Conservation (phyloP, 2,113 vertebrate genomes). For the Sylvietta virens region DNA sequence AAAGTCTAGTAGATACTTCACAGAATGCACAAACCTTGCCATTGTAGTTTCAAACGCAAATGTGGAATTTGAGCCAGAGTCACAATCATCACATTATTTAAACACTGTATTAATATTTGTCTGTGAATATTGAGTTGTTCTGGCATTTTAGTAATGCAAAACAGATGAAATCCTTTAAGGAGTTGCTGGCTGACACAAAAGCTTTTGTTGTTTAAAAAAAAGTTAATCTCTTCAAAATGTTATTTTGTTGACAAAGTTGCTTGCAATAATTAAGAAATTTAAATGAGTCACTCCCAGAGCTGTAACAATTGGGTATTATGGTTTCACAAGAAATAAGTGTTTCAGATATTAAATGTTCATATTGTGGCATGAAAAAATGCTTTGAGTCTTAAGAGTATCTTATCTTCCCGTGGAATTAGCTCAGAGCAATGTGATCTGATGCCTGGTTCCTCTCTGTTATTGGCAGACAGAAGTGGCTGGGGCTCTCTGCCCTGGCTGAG, state of each 20-base stretch:
- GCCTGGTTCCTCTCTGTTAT: not conserved
- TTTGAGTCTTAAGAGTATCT: slow-evolving; percentile 52
- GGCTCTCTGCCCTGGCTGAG: not conserved
- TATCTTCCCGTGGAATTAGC: slow-evolving; percentile 56
- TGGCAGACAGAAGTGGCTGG: not conserved
- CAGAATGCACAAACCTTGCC: not conserved
- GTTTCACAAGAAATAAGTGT: slow-evolving; percentile 66
- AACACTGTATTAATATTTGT: slow-evolving; percentile 61
- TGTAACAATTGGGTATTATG: slow-evolving; percentile 61
- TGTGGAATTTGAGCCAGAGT: not conserved
- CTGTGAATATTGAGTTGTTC: slow-evolving; percentile 40
- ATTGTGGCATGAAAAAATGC: slow-evolving; percentile 34
- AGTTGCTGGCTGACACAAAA: slow-evolving; percentile 38
- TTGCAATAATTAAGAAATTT: slow-evolving; percentile 67
- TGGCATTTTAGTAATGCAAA: slow-evolving; percentile 47
- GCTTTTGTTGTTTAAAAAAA: slow-evolving; percentile 35
- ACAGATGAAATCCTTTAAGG: slow-evolving; percentile 45
- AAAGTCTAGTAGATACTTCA: not conserved
- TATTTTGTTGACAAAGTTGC: slow-evolving; percentile 57
- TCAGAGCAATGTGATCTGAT: slow-evolving; percentile 28
- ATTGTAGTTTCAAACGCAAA: not conserved
- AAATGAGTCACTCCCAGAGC: slow-evolving; percentile 50
- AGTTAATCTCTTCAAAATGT: slow-evolving; percentile 68
- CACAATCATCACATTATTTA: slow-evolving; percentile 46
- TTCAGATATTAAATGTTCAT: slow-evolving; percentile 67